Evolutionary conservation across 2,113 vertebrate species (phyloP).

Genomic region (Sminthopsis crassicaudata): DNA sequence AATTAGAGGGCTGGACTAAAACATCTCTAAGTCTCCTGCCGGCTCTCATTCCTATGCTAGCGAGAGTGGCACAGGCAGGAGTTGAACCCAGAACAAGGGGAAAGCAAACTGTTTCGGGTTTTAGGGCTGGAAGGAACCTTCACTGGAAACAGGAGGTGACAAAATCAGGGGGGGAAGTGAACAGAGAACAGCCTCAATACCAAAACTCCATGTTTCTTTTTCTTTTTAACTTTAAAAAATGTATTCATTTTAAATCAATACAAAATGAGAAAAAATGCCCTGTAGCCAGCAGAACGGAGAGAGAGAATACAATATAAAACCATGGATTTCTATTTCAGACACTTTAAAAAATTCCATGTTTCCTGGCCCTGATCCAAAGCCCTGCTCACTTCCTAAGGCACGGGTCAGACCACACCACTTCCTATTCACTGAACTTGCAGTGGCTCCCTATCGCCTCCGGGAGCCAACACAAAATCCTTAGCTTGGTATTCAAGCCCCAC

Average conservation of each 20-base stretch:
- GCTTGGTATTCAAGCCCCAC: not conserved
- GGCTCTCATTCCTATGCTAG: not conserved
- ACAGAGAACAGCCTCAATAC: not conserved
- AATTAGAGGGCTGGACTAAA: not conserved
- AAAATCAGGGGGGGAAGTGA: not conserved
- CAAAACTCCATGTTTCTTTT: not conserved
- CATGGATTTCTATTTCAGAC: not conserved
- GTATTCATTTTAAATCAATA: not conserved
- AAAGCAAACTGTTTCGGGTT: not conserved
- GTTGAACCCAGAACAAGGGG: not conserved
- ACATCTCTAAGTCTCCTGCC: not conserved
- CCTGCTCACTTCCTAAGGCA: not conserved
- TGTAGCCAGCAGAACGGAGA: not conserved
- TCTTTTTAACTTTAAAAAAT: not conserved
- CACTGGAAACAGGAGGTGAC: not conserved
- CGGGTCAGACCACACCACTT: not conserved
- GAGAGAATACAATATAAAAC: not conserved
- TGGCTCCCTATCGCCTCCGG: not conserved
- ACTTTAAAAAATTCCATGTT: not conserved
- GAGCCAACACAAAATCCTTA: not conserved
- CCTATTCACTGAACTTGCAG: not conserved
- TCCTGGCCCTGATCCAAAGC: not conserved
- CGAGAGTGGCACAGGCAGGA: not conserved
- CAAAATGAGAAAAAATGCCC: not conserved
- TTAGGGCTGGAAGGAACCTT: not conserved